Evolutionary conservation across 2,888 invertebrate species (phyloP), one percentile per base, ranked within the genome.

Genomic region (Pseudanteris insignis): DNA sequence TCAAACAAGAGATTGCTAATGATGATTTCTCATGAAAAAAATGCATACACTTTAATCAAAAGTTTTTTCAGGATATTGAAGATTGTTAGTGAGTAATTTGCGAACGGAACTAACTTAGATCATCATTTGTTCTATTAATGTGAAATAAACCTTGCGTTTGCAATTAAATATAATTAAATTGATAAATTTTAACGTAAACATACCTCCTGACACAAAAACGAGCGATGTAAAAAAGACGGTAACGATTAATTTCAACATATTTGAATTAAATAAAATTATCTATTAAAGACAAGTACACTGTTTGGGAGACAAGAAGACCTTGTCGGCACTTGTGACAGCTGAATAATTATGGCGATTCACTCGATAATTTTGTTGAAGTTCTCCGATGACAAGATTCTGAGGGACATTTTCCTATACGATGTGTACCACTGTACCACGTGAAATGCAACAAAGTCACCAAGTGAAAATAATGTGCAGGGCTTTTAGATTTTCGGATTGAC

Each of bases 361-460:
- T n/a, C n/a, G n/a, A n/a, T n/a, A 29, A 58, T 44, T 50, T 58
- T 58, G 33, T 50, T 47, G 29, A 26, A 58, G 41, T 32, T 32
- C 36, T 43, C 30, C 37, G 32, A 57, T 32, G 48, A 14, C 57
- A 47, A 50, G 50, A 43, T 57, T 28, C 48, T 43, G 10, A 32
- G 57, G 47, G 54, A 55, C 54, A 55, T 55, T 47, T 55, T 55
- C 40, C 46, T 54, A 9, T 15, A 41, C 29, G 21, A 21, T 7
- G 3, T 21, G 21, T n/a, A n/a, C 21, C 21, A 15, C 34, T 26
- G 18, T 38, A 32, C 38, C 37, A 48, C 32, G 10, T 11, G 33
- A 34, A 9, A 33, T 9, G 44, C 1, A 2, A 9, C 26, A 34
- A 26, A n/a, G 34, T 34, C 5, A 44, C 44, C 25, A 25, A 29